These are phyloP conservation scores for Micronisus gabar DNA, from an alignment of 2,113 vertebrate species.

Conservation along the genomic window DNA sequence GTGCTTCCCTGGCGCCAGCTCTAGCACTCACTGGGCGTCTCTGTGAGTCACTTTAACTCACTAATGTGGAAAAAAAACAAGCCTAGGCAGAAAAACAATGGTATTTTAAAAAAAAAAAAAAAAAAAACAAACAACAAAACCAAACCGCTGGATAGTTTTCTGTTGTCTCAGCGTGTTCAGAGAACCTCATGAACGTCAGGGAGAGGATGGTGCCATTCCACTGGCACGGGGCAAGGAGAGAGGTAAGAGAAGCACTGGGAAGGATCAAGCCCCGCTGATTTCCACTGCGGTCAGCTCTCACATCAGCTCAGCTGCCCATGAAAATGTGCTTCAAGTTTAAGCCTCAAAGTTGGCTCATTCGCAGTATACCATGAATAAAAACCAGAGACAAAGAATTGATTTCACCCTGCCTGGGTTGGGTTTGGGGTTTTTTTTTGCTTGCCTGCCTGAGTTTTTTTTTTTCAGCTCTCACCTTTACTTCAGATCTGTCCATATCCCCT, in stretches of 20 bases:
- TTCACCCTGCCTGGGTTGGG: not conserved
- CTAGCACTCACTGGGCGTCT: not conserved
- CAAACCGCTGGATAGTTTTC: not conserved
- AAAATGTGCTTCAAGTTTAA: not conserved
- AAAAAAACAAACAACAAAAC: not conserved
- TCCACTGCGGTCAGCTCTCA: not conserved
- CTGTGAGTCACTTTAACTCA: not conserved
- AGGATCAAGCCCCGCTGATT: not conserved
- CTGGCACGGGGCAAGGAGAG: not conserved
- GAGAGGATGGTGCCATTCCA: not conserved
- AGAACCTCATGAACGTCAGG: not conserved
- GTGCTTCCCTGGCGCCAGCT: not conserved
- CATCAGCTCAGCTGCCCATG: not conserved
- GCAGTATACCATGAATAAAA: not conserved
- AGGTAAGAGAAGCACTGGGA: not conserved
- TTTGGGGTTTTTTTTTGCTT: not conserved
- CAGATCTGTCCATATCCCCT: not conserved
- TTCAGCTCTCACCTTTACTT: not conserved
- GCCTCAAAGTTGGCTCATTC: not conserved
- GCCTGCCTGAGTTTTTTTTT: not conserved
- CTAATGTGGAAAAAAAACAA: not conserved
- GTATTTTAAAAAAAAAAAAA: too few relatives aligned
- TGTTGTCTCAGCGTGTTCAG: not conserved
- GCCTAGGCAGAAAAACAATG: not conserved
- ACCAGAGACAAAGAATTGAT: not conserved